Base-by-base conservation (phyloP, 2,113 vertebrate genomes). In the Seriola dumerili region DNA sequence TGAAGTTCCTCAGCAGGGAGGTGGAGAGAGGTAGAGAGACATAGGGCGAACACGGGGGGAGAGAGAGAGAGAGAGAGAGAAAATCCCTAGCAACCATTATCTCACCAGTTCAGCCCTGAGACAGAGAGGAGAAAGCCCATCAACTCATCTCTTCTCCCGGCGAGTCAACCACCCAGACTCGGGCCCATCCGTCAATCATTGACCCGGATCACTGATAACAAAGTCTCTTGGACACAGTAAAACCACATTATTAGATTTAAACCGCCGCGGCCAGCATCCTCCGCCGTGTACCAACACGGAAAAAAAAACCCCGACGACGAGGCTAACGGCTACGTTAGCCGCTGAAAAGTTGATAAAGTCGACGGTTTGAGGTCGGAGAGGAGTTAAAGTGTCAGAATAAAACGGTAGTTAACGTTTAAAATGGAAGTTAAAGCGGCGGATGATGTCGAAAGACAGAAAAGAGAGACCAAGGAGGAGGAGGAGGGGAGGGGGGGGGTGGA, bases 71-170 rank as follows among this genome's bases (percentile, higher is more conserved):
- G 46, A 42, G 72, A 13, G 70, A 55, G 63, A 67, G 70, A 57
- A 81, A 83, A 84, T 77, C 84, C 92, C 81, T 90, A 89, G 88
- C 89, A 92, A 91, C 92, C 91, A 92, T 91, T 89, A 94, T 89
- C 89, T 89, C 86, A 90, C 61, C 89, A 76, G 77, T 81, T 62
- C 79, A 71, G 62, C 95, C 95, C 91, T 93, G 96, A 95, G 94
- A 96, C 95, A 32, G 79, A 82, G 25, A 2, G 14, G 44, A 81
- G 40, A 63, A 61, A 58, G 89, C 84, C 68, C 82, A 86, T 86
- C 92, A 54, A 76, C 85, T 79, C 91, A 84, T 82, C 63, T 50
- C 70, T 5, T 59, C 64, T 54, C 73, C 54, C 10, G 21, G 42
- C 8, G n/a, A 25, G 36, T 44, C 36, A 34, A 46, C 55, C 23